A percentile compares a stretch with the other conserved stretches of the same genome.
These are phyloP conservation scores for Hemitrygon akajei DNA, from an alignment of 2,797 vertebrate genomes.

Conservation along the genomic window DNA sequence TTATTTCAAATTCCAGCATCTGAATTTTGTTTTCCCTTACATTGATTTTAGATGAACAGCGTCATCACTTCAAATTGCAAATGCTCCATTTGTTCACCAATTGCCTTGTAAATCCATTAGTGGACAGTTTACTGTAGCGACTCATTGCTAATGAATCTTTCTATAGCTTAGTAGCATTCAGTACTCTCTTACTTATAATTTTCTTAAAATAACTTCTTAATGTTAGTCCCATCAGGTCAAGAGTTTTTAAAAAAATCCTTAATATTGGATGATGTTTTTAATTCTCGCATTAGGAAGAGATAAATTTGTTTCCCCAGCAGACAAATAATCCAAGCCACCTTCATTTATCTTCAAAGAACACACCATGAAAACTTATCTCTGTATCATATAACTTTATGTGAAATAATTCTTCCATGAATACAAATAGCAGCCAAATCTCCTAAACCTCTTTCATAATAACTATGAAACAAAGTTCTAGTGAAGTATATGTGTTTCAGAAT, in stretches of 20 bases:
- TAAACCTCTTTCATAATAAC: not conserved
- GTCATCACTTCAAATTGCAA: not conserved
- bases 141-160: not conserved
- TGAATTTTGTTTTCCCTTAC: no score
- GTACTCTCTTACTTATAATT: not conserved
- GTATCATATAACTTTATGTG: not conserved
- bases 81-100: not conserved
- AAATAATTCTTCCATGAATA: not conserved
- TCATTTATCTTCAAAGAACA: not conserved
- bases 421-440: not conserved
- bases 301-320: not conserved
- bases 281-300: not conserved
- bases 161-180: not conserved
- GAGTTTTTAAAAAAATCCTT: not conserved
- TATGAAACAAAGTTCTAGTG: not conserved
- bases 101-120: not conserved
- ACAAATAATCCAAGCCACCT: not conserved
- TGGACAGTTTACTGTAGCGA: not conserved
- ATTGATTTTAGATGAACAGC: no score
- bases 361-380: not conserved
- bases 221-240: not conserved
- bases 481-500: not conserved
- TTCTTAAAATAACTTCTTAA: not conserved
- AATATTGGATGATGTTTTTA: not conserved
- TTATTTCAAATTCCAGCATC: no score